Base-by-base conservation (phyloP, 2,797 vertebrate genomes). In the Neostethus bicornis region DNA sequence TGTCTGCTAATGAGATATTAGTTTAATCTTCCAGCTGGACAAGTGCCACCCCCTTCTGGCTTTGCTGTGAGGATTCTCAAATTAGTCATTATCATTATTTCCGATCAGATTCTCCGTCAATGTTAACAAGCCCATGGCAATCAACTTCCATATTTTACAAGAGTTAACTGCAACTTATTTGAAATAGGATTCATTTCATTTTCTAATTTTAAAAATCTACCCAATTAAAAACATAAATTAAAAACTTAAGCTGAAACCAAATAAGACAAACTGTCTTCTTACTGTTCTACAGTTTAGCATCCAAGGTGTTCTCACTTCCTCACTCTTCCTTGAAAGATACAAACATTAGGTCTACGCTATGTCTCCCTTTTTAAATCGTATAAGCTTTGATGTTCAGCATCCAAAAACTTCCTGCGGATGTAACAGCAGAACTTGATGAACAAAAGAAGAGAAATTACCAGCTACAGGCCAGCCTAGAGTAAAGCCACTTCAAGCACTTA, bases 1-100 rank as follows among this genome's bases (percentile, higher is more conserved):
- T 82, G 65, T 79, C 73, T 77, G 31, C 80, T 86, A 86, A 88
- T 86, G 80, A 85, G 77, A 81, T 75, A 82, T 83, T 81, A 82
- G 73, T 69, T 63, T 64, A 83, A 85, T 84, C 78, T 81, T 79
- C 73, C 74, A 84, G 80, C 57, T 86, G 83, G 80, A 88, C 75
- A 73, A 81, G 68, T 77, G 77, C 71, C 80, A 80, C 76, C 80
- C 64, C 61, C 67, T 74, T 46, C 64, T 54, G 68, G 77, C 73
- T 65, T 66, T 38, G 60, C 61, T 78, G 48, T n/a, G 42, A 68
- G 64, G 61, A 50, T 56, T 66, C 43, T 51, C 56, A 73, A 34
- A 38, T 72, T 13, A 0, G 26, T 43, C 41, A 64, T 70, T 20
- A 28, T 53, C 51, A 28, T 51, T 48, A 47, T 53, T 51, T 65